Percentiles rank a stretch among this genome's conserved stretches.
phyloP scores from a whole-genome alignment of 2,797 vertebrate genomes.

The Microcaecilia unicolor region DNA sequence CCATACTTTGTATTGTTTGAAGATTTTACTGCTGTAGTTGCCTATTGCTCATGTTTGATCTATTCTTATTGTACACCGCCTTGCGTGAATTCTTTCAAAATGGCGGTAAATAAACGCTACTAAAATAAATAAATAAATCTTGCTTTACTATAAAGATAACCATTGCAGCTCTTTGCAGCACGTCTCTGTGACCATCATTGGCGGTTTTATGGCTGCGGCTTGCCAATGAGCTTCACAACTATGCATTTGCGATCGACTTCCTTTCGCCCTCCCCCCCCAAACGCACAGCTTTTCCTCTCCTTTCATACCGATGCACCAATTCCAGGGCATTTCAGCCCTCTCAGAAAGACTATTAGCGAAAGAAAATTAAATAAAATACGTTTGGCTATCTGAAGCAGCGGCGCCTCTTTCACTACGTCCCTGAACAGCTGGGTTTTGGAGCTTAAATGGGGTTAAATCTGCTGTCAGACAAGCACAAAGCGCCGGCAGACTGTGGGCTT shows the following conservation, averaged over 20 bases:
- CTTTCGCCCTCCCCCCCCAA: background rate
- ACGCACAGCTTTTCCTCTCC: background rate
- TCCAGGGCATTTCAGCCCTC: background rate
- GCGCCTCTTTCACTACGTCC: background rate
- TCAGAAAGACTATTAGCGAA: too few relatives aligned
- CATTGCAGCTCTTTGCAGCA: too few relatives aligned
- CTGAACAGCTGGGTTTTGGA: background rate
- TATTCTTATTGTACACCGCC: too few relatives aligned
- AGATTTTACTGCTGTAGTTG: too few relatives aligned
- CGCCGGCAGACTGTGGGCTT: constrained; percentile 8
- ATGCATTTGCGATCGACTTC: background rate
- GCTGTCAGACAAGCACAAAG: constrained; percentile 18
- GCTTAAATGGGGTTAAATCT: background rate
- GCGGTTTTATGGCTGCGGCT: constrained; percentile 22
- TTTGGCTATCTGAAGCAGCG: background rate
- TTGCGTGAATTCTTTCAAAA: too few relatives aligned
- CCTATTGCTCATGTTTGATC: too few relatives aligned
- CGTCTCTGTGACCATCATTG: constrained; percentile 20
- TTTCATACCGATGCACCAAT: background rate
- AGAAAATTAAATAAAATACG: too few relatives aligned
- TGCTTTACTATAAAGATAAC: too few relatives aligned
- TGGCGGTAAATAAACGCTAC: too few relatives aligned
- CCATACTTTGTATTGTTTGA: too few relatives aligned
- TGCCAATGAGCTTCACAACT: constrained; percentile 14
- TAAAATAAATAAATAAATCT: too few relatives aligned